These are phyloP conservation scores for Aldabrachelys gigantea DNA, from an alignment of 2,113 vertebrate species.

Conservation along the genomic window DNA sequence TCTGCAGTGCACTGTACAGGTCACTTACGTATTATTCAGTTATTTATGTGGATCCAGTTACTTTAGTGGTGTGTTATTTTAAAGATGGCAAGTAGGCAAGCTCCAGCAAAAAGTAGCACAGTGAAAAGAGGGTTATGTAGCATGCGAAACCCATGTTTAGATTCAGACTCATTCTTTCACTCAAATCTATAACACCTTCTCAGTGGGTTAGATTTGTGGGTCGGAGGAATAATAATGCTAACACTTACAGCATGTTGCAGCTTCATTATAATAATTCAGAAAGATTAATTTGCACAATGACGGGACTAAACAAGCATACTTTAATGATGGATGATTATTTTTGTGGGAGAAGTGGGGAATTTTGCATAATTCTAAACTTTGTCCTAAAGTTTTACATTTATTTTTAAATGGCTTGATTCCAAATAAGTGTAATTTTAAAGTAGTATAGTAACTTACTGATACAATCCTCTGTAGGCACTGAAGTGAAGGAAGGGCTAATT, in stretches of 20 bases:
- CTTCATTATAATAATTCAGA: background rate
- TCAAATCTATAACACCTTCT: background rate
- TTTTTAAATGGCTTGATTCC: background rate
- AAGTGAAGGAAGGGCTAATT: background rate
- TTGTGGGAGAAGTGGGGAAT: background rate
- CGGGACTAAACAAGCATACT: background rate
- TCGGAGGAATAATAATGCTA: no score
- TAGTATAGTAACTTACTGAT: background rate
- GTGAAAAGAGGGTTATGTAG: background rate
- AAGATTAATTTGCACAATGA: background rate
- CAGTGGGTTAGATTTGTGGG: background rate
- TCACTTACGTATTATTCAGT: background rate
- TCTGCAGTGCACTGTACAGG: background rate
- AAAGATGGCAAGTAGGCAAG: background rate
- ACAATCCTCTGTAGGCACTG: background rate
- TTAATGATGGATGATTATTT: background rate
- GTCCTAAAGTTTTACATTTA: background rate
- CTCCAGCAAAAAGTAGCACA: background rate
- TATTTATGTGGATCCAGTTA: background rate
- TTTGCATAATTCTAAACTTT: background rate
- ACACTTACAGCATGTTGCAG: background rate
- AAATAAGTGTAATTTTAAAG: background rate
- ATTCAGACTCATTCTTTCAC: background rate
- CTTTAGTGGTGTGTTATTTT: background rate
- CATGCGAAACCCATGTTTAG: background rate